Conservation (phyloP, 2,888 invertebrate genomes). For the Autographa pulchrina region DNA sequence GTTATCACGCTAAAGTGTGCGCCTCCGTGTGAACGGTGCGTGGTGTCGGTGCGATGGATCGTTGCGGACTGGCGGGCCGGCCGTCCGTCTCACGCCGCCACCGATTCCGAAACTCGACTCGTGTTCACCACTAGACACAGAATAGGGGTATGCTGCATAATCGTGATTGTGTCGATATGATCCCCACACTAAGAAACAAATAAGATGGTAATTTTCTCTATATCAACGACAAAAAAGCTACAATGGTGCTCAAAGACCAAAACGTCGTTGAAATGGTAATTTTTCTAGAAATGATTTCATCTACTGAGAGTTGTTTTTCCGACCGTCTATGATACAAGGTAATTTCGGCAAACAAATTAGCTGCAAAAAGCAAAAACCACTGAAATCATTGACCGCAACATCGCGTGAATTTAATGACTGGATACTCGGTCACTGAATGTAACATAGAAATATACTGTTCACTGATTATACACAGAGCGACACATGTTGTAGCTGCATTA, state of each 20-base stretch:
- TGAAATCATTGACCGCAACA: conserved; percentile 43
- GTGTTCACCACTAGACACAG: conserved; percentile 68
- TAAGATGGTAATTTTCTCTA: neutral
- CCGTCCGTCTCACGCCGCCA: conserved; percentile 57
- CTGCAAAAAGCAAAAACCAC: conserved; percentile 41
- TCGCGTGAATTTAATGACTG: conserved; percentile 43
- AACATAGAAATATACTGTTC: conserved; percentile 31
- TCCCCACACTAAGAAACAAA: conserved; percentile 8
- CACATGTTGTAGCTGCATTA: conserved; percentile 25
- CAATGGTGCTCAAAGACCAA: neutral
- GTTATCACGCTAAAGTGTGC: conserved; percentile 75
- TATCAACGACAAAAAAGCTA: neutral
- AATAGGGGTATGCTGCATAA: conserved; percentile 56
- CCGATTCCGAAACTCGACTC: conserved; percentile 67
- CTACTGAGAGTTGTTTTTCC: neutral
- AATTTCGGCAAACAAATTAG: conserved; percentile 34
- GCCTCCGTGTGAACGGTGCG: conserved; percentile 70
- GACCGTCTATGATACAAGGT: conserved; percentile 9
- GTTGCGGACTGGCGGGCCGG: conserved; percentile 77
- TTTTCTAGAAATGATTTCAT: conserved; percentile 14
- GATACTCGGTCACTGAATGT: conserved; percentile 17
- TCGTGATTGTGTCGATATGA: conserved; percentile 32
- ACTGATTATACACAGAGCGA: conserved; percentile 27
- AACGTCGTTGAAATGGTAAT: neutral
- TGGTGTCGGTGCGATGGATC: conserved; percentile 76